These are phyloP conservation scores for Heterodera carotae DNA, from an alignment of 1,140 invertebrate species.

Conservation along the genomic window DNA sequence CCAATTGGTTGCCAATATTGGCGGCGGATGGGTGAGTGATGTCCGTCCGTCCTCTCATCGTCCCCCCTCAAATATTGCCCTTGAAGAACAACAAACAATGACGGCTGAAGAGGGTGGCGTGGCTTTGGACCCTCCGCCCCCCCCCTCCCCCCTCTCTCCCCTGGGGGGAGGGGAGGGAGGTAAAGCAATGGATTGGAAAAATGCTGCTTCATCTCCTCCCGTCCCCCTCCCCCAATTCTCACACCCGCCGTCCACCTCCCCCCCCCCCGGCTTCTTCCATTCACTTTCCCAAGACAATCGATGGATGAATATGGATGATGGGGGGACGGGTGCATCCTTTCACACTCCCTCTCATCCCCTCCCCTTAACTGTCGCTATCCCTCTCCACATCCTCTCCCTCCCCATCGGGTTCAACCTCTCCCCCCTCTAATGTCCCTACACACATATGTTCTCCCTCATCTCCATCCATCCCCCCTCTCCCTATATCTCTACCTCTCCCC, in stretches of 20 bases:
- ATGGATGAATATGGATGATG: neutral
- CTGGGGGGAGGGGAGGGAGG: no score
- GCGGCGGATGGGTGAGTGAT: neutral
- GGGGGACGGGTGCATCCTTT: neutral
- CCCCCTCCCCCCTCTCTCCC: neutral
- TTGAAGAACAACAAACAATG: neutral
- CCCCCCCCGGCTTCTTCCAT: neutral
- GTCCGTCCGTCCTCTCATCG: no score
- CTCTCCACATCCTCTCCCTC: neutral
- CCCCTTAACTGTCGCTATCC: no score
- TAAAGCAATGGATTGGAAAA: no score
- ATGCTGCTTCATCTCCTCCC: no score
- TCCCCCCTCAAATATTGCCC: neutral
- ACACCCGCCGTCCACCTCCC: neutral
- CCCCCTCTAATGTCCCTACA: no score
- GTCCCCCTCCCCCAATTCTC: neutral
- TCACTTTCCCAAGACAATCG: conserved; percentile 1
- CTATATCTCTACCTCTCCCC: no score
- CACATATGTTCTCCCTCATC: no score
- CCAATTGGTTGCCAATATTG: neutral
- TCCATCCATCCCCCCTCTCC: no score
- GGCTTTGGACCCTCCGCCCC: neutral
- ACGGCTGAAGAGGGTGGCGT: neutral
- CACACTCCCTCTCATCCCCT: no score
- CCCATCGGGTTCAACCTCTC: no score